phyloP scores from a whole-genome alignment of 2,797 vertebrate genomes.

The Hippopotamyrus pictus region DNA sequence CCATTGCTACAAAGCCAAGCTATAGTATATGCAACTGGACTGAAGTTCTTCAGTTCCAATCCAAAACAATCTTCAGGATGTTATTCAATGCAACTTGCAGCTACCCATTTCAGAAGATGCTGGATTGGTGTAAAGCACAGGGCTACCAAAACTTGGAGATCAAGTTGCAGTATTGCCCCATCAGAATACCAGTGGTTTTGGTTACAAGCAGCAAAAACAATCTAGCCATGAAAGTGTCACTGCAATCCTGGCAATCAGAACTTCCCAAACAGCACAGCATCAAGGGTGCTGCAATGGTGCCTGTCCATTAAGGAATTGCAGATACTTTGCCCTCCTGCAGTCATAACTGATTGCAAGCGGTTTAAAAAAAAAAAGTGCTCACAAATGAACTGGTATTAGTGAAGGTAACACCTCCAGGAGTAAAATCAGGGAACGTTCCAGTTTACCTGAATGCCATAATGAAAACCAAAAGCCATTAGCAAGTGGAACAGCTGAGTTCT shows the following conservation, averaged over 20 bases:
- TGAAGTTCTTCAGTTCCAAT: neutral
- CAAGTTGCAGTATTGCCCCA: neutral
- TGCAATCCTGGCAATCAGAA: neutral
- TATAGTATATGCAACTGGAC: neutral
- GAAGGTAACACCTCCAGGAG: neutral
- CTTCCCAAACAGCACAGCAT: neutral
- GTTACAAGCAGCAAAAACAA: neutral
- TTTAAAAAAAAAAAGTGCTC: neutral
- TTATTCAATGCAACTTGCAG: neutral
- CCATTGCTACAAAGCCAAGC: neutral
- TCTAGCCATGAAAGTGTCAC: neutral
- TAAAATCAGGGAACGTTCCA: neutral
- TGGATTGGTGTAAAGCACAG: neutral
- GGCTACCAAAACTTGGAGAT: neutral
- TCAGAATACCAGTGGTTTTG: neutral
- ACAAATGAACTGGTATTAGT: neutral
- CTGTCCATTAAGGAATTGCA: neutral
- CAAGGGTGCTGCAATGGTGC: neutral
- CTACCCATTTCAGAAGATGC: neutral
- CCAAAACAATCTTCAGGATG: neutral
- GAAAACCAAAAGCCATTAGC: neutral
- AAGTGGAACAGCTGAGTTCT: neutral
- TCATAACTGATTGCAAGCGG: neutral
- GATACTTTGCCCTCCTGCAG: neutral
- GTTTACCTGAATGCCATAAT: neutral